Evolutionary conservation across 2,888 invertebrate species (phyloP).

Genomic region (Pycnomerus fuliginosus): DNA sequence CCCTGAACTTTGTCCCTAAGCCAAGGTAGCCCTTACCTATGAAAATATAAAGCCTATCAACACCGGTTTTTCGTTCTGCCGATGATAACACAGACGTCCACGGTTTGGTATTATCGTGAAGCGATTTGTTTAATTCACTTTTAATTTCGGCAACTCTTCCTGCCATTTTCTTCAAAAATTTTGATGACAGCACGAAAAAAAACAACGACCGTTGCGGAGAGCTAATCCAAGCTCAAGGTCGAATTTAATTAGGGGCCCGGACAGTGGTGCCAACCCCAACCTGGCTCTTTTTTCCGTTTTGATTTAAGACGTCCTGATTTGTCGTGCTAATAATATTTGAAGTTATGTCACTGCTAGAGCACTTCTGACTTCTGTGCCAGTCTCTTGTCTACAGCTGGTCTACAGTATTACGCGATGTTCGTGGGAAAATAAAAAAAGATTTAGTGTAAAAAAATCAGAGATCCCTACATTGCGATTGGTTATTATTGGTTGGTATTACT

Average conservation of each 20-base stretch:
- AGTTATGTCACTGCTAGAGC: too few species aligned
- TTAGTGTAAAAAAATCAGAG: too few species aligned
- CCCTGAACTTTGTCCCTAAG: conserved; percentile 5
- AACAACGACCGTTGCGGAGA: conserved; percentile 11
- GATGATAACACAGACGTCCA: conserved; percentile 68
- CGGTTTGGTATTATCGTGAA: conserved; percentile 69
- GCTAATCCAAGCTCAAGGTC: conserved; percentile 12
- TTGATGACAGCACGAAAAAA: conserved; percentile 11
- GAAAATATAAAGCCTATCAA: conserved; percentile 75
- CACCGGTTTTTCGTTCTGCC: conserved; percentile 70
- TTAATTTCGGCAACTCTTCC: conserved; percentile 58
- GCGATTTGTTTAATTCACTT: conserved; percentile 60
- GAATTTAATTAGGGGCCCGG: conserved; percentile 18
- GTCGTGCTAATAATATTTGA: too few species aligned
- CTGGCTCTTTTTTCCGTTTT: too few species aligned
- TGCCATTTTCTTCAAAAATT: conserved; percentile 42
- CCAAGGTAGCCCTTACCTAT: conserved; percentile 61
- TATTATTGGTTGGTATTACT: too few species aligned
- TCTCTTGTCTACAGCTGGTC: too few species aligned
- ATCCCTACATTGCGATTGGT: too few species aligned
- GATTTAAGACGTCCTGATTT: too few species aligned
- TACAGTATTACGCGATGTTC: too few species aligned
- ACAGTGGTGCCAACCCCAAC: too few species aligned
- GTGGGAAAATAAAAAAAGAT: too few species aligned
- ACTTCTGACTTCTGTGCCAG: too few species aligned